Evolutionary conservation across 2,888 invertebrate genomes (phyloP).

Genomic region (Aethes cnicana): DNA sequence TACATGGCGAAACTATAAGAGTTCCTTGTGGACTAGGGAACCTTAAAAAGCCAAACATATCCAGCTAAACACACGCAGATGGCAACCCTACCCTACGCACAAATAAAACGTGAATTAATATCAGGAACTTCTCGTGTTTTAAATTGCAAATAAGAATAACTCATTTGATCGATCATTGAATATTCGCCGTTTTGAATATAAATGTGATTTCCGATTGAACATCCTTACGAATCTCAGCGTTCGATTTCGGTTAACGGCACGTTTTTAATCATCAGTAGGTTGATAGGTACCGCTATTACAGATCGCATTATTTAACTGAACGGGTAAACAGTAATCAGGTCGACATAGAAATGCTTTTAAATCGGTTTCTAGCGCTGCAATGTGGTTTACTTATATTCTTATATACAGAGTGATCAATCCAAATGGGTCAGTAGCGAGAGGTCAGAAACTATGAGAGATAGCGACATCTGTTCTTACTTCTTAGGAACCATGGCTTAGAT

Average conservation of each 20-base stretch:
- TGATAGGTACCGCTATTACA: slow-evolving; percentile 29
- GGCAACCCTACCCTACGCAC: too few relatives aligned
- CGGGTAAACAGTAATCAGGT: slow-evolving; percentile 18
- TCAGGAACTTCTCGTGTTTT: background rate
- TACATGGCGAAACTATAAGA: too few relatives aligned
- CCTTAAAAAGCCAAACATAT: too few relatives aligned
- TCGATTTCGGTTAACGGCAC: slow-evolving; percentile 24
- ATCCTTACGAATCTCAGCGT: slow-evolving; percentile 7
- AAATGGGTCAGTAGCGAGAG: too few relatives aligned
- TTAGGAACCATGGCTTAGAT: too few relatives aligned
- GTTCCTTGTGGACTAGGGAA: too few relatives aligned
- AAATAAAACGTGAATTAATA: too few relatives aligned
- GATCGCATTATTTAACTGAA: slow-evolving; percentile 21
- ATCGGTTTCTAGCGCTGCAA: slow-evolving; percentile 5
- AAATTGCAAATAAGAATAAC: slow-evolving; percentile 1
- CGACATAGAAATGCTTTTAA: slow-evolving; percentile 15
- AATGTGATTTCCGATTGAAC: slow-evolving; percentile 5
- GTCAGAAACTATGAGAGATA: too few relatives aligned
- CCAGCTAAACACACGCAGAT: too few relatives aligned
- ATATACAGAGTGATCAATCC: too few relatives aligned
- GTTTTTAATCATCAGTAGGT: slow-evolving; percentile 26
- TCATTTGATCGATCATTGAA: background rate
- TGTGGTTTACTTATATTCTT: too few relatives aligned
- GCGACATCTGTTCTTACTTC: too few relatives aligned
- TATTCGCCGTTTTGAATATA: background rate